A percentile compares a stretch with the other conserved stretches of the same genome.
These are phyloP conservation scores for Tholera decimalis DNA, from an alignment of 2,888 invertebrate genomes.

Conservation along the genomic window DNA sequence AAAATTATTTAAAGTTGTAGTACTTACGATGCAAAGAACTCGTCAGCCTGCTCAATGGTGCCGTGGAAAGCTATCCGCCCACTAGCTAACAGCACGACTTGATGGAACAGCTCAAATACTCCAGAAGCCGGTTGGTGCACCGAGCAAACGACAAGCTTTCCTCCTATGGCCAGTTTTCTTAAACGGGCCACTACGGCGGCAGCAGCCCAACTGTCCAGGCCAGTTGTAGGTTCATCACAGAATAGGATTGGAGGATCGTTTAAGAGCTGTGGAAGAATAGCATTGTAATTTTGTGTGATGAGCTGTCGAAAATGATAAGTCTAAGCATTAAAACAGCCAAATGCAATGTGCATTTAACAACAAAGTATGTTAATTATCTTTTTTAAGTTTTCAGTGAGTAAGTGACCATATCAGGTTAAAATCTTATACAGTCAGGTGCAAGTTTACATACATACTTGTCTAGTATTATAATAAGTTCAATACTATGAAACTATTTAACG, in stretches of 20 bases:
- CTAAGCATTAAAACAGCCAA: too few relatives aligned
- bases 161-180: conserved; percentile 92
- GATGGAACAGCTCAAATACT: conserved; percentile 95
- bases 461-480: too few relatives aligned
- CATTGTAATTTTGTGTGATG: neutral
- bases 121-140: conserved; percentile 98
- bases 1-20: neutral
- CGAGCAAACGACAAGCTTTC: conserved; percentile 96
- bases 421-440: too few relatives aligned
- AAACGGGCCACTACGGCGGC: conserved; percentile 94
- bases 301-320: neutral
- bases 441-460: too few relatives aligned
- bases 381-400: too few relatives aligned
- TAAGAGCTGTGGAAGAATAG: conserved; percentile 92
- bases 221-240: conserved; percentile 98
- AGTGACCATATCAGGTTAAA: too few relatives aligned
- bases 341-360: too few relatives aligned
- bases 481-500: too few relatives aligned
- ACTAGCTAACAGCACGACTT: conserved; percentile 94
- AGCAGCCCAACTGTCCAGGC: conserved; percentile 97
- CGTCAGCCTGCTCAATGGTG: conserved; percentile 92
- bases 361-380: too few relatives aligned
- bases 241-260: conserved; percentile 97
- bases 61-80: conserved; percentile 96
- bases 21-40: conserved; percentile 93